phyloP scores from a whole-genome alignment of 2,113 vertebrate genomes.

The Salvelinus alpinus region DNA sequence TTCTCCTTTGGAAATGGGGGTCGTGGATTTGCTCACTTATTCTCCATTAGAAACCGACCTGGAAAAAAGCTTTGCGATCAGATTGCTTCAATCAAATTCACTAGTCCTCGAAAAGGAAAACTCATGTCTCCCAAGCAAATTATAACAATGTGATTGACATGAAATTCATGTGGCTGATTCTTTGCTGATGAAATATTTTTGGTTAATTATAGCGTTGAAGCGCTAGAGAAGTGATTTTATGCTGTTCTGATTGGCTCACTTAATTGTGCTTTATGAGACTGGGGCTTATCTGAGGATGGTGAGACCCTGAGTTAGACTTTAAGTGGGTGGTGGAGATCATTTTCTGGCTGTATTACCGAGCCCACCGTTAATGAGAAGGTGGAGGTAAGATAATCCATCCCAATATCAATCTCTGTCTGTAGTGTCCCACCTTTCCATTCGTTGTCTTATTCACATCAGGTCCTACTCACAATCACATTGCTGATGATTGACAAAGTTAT shows the following conservation, averaged over 20 bases:
- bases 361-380: constrained; percentile 77
- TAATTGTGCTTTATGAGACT: constrained; percentile 78
- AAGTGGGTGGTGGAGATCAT: constrained; percentile 73
- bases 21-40: not conserved
- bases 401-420: constrained; percentile 62
- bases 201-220: constrained; percentile 77
- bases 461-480: not conserved
- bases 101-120: constrained; percentile 68
- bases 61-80: constrained; percentile 53
- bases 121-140: constrained; percentile 58
- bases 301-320: constrained; percentile 65
- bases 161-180: constrained; percentile 70
- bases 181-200: constrained; percentile 77
- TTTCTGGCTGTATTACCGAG: constrained; percentile 73
- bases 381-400: constrained; percentile 72
- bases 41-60: constrained; percentile 25
- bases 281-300: constrained; percentile 65
- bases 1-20: not conserved
- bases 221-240: constrained; percentile 74
- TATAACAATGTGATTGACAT: constrained; percentile 68
- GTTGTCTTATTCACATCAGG: not conserved
- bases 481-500: no score
- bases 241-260: constrained; percentile 79
- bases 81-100: constrained; percentile 58
- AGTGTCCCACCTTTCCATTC: constrained; percentile 44